Evolutionary conservation across 2,888 invertebrate species (phyloP), one percentile per base, ranked within the genome.

Genomic region (Helleia helle): DNA sequence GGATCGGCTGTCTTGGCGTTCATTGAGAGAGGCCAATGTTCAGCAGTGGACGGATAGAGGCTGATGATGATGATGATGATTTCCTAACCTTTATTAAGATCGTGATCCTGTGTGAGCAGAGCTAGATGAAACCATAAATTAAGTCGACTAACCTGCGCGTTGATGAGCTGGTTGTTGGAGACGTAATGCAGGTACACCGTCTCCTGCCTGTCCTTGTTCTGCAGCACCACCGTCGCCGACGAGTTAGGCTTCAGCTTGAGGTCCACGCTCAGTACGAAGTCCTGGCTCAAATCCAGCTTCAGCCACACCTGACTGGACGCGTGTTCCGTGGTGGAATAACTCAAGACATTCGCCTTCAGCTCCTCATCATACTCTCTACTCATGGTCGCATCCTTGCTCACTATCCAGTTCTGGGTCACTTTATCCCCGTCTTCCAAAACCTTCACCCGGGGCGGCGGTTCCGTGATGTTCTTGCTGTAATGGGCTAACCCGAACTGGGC

Each of bases 401-500:
- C 87, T 1, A 81, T 83, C 96, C 96, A 96, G 37, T 88, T 87
- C 38, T 88, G 89, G 42, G 87, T 71, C 58, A 87, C 75, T 48
- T 85, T 86, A 53, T 93, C 91, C 0, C 90, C 92, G 64, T 96
- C 93, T 56, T 95, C 96, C 5, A 96, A 54, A 0, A 71, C 44
- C 36, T 88, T 89, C 47, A 89, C 83, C 36, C 91, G 87, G 0
- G 96, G 94, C 52, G 93, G 91, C 0, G 92, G 91, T 58, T 96
- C 96, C 0, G 93, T 93, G 8, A 97, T 76, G 71, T 95, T 94
- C 73, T 98, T 97, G 73, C 96, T 97, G 73, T 96, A 99, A 77
- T 99, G 99, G 6, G 97, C 95, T 42, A 99, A 77, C 0, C 96
- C 99, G 71, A 96, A 99, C 72, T 99, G 99, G 4, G 99, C 97